phyloP scores from a whole-genome alignment of 2,888 invertebrate genomes.

The Siphlonurus alternatus region DNA sequence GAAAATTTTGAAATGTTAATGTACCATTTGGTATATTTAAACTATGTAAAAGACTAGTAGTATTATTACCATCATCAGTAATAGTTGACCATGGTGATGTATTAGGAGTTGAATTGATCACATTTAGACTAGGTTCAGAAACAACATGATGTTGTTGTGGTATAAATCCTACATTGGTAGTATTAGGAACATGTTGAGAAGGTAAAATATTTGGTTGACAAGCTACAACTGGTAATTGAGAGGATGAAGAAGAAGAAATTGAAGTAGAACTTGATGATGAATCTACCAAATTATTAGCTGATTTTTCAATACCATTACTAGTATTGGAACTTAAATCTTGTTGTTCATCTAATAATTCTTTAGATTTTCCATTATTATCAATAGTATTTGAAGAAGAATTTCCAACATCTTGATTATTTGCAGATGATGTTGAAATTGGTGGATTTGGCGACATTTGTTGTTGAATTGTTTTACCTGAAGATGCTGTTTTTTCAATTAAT shows the following conservation, averaged over 20 bases:
- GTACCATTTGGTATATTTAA: slow-evolving; percentile 21
- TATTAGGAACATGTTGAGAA: background rate
- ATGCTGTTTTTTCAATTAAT: slow-evolving; percentile 19
- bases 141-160: background rate
- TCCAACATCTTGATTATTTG: background rate
- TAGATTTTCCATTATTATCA: slow-evolving; percentile 17
- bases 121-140: slow-evolving; percentile 21
- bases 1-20: slow-evolving; percentile 21
- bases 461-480: slow-evolving; percentile 13
- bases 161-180: background rate
- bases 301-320: slow-evolving; percentile 17
- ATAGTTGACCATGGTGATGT: slow-evolving; percentile 20
- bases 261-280: too few relatives aligned
- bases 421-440: slow-evolving; percentile 6
- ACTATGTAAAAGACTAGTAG: slow-evolving; percentile 18
- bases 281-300: too few relatives aligned
- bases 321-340: slow-evolving; percentile 11
- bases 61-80: slow-evolving; percentile 15
- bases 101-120: slow-evolving; percentile 20
- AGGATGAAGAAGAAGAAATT: slow-evolving; percentile 17
- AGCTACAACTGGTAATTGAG: slow-evolving; percentile 20
- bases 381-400: background rate
- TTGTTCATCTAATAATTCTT: slow-evolving; percentile 18
- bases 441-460: slow-evolving; percentile 17
- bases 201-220: slow-evolving; percentile 15